Evolutionary conservation across 2,888 invertebrate genomes (phyloP).

Genomic region (Drosophila robusta): DNA sequence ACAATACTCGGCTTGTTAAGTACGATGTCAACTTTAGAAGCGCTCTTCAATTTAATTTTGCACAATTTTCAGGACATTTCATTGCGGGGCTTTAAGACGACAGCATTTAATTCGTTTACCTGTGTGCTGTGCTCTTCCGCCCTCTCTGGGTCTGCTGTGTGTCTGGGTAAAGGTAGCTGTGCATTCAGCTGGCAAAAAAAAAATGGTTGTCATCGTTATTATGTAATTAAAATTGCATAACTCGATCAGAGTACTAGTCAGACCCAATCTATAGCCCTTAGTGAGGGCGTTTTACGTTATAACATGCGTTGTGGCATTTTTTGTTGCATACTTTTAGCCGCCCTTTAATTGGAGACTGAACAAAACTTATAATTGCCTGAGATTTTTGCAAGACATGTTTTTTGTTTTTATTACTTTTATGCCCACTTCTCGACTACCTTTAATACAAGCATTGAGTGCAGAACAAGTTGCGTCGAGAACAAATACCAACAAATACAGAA

Average conservation of each 20-base stretch:
- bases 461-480: not conserved
- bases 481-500: conserved; percentile 16
- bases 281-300: not conserved
- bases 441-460: not conserved
- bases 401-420: not conserved
- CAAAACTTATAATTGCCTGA: conserved; percentile 5
- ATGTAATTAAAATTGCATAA: conserved; percentile 67
- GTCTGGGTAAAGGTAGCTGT: conserved; percentile 9
- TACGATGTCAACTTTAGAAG: not conserved
- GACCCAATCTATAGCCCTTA: not conserved
- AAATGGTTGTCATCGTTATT: conserved; percentile 46
- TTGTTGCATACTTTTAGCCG: conserved; percentile 30
- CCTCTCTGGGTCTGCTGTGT: conserved; percentile 2
- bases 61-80: not conserved
- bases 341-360: conserved; percentile 3
- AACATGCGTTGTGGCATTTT: conserved; percentile 38
- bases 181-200: conserved; percentile 37
- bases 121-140: not conserved
- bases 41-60: not conserved
- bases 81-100: conserved; percentile 11
- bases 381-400: not conserved
- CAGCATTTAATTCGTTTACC: conserved; percentile 26
- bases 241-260: conserved; percentile 49
- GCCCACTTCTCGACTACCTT: not conserved
- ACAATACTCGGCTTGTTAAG: conserved; percentile 1